Evolutionary conservation across 2,113 vertebrate genomes (phyloP).

Genomic region (Periophthalmodon schlosseri): DNA sequence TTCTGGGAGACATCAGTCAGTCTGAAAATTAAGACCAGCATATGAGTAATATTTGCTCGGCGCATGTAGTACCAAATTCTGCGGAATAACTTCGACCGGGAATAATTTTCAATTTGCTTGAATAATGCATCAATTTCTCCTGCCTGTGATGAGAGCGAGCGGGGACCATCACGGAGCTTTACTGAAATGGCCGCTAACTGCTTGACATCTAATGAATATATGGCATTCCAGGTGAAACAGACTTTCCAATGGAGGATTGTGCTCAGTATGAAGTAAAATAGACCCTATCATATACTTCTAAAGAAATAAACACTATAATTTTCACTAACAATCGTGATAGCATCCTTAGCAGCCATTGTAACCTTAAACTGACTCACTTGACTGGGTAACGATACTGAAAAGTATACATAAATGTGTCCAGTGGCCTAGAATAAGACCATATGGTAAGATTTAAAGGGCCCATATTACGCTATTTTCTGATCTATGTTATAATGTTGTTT

Average conservation of each 20-base stretch:
- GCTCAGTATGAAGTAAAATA: not conserved
- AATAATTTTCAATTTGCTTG: not conserved
- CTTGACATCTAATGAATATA: slow-evolving; percentile 33
- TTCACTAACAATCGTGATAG: not conserved
- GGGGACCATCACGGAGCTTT: slow-evolving; percentile 15
- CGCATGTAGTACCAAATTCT: slow-evolving; percentile 3
- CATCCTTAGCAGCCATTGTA: not conserved
- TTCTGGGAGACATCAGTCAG: slow-evolving; percentile 21
- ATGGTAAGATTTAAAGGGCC: too few species aligned
- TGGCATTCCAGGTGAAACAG: slow-evolving; percentile 29
- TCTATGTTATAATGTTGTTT: too few species aligned
- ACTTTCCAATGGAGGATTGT: slow-evolving; percentile 13
- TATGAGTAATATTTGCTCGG: not conserved
- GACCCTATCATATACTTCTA: not conserved
- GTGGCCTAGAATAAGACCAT: too few species aligned
- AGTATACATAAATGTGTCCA: too few species aligned
- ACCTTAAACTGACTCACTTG: not conserved
- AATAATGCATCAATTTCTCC: slow-evolving; percentile 15
- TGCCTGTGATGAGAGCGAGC: slow-evolving; percentile 9
- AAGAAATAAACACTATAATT: not conserved
- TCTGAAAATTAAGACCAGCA: slow-evolving; percentile 23
- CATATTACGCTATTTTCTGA: too few species aligned
- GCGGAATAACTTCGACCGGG: not conserved
- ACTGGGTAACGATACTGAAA: too few species aligned
- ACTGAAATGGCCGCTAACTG: slow-evolving; percentile 14